Percentiles rank a stretch among this genome's conserved stretches.
Evolutionary conservation across 2,113 vertebrate genomes (phyloP).

Genomic region (Cacatua alba): DNA sequence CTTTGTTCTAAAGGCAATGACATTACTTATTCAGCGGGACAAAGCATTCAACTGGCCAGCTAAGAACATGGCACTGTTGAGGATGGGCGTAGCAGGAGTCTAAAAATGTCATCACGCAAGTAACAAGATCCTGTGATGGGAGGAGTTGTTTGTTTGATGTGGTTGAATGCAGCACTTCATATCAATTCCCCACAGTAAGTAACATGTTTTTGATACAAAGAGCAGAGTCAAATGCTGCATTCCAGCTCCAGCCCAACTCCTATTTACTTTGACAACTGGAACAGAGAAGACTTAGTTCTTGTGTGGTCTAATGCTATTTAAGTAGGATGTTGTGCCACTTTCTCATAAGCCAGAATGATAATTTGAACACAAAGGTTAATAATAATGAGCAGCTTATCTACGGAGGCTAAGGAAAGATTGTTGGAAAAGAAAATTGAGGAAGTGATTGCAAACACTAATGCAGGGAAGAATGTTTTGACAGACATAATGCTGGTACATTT

Average conservation of each 20-base stretch:
- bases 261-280: conserved; percentile 28
- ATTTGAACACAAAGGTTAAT: neutral
- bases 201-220: neutral
- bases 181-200: neutral
- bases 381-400: neutral
- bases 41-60: neutral
- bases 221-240: neutral
- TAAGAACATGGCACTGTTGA: neutral
- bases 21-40: neutral
- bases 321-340: neutral
- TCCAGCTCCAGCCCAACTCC: neutral
- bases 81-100: neutral
- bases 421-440: neutral
- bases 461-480: neutral
- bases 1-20: neutral
- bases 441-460: neutral
- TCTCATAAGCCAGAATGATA: neutral
- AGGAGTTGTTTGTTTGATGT: neutral
- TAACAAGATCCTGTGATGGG: neutral
- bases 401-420: neutral
- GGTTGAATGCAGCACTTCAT: neutral
- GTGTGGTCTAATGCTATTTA: conserved; percentile 24
- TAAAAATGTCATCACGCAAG: neutral
- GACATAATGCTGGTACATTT: neutral
- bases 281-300: conserved; percentile 4